A percentile compares a stretch with the other conserved stretches of the same genome.
Conservation (phyloP, 2,113 vertebrate species). For the Scortum barcoo region DNA sequence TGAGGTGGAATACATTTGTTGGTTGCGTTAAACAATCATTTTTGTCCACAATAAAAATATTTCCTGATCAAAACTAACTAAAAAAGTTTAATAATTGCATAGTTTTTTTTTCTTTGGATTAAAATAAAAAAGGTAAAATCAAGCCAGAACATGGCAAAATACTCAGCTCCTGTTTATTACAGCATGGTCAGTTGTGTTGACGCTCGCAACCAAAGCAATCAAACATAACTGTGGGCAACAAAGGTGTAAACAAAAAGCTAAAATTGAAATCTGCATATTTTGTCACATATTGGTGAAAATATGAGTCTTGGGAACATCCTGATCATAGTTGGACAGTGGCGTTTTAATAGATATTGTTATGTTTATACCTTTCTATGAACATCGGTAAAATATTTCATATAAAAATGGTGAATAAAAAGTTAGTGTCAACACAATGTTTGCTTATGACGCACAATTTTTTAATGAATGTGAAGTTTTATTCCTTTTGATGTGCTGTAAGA, state of each 20-base stretch:
- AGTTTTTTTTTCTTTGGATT: background rate
- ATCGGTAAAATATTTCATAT: background rate
- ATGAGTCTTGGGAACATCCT: too few species aligned
- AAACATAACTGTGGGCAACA: background rate
- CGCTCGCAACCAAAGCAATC: background rate
- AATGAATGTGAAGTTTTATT: conserved; percentile 45
- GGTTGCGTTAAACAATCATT: background rate
- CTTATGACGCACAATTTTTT: background rate
- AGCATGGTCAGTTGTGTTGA: background rate
- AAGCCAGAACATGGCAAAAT: background rate
- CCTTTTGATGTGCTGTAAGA: conserved; percentile 20
- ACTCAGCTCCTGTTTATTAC: background rate
- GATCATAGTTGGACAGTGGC: too few species aligned
- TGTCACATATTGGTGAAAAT: too few species aligned
- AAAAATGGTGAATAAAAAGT: background rate
- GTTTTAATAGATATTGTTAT: background rate
- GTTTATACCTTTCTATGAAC: background rate
- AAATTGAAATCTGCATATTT: background rate
- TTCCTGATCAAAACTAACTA: too few species aligned
- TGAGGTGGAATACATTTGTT: background rate
- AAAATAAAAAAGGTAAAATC: background rate
- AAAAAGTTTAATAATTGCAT: background rate
- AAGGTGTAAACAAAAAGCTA: background rate
- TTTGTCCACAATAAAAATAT: too few species aligned
- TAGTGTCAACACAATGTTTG: too few species aligned